Evolutionary conservation across 2,113 vertebrate genomes (phyloP).

Genomic region (Colinus virginianus): DNA sequence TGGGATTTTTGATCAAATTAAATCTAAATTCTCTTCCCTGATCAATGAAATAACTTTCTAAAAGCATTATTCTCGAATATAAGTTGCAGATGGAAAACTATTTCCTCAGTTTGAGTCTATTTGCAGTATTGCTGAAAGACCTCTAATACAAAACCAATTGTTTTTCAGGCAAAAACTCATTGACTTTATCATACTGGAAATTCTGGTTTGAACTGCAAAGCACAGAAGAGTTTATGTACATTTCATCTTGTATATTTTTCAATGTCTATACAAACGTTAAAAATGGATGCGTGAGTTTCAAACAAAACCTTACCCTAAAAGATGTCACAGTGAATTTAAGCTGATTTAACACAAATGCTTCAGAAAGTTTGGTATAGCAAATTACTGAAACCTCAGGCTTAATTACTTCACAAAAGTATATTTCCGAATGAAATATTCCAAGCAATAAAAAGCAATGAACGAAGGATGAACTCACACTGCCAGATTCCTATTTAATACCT

Average conservation of each 20-base stretch:
- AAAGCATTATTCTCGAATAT: neutral
- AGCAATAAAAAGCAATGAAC: neutral
- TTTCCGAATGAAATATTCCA: neutral
- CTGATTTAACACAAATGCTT: slow-evolving; percentile 10
- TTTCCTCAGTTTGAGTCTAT: neutral
- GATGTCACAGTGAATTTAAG: neutral
- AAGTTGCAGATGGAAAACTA: neutral
- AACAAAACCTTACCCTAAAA: neutral
- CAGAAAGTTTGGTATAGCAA: neutral
- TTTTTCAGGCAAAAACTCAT: neutral
- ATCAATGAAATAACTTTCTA: neutral
- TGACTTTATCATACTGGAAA: neutral
- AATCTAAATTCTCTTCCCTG: neutral
- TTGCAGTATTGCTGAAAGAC: neutral
- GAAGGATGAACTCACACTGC: neutral
- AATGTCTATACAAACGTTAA: neutral
- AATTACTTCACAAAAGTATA: neutral
- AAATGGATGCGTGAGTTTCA: neutral
- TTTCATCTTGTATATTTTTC: neutral
- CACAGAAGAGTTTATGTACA: neutral
- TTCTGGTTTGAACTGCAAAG: neutral
- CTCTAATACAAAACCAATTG: neutral
- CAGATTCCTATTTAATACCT: neutral
- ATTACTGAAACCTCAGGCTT: neutral
- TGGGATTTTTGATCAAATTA: neutral